phyloP scores from a whole-genome alignment of 2,888 invertebrate species.

The Drosophila prostipennis region DNA sequence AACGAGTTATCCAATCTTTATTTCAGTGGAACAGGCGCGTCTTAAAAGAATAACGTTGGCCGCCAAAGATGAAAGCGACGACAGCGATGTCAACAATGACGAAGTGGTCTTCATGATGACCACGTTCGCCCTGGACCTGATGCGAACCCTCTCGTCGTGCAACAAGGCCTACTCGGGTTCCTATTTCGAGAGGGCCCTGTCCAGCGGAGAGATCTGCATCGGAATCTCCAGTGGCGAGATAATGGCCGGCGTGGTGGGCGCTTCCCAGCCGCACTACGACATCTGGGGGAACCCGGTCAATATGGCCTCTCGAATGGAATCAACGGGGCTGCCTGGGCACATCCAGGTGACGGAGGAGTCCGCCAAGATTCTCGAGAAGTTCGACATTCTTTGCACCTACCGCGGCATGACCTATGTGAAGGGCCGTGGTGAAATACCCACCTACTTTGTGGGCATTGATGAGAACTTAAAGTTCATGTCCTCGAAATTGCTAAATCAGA shows the following conservation, averaged over 20 bases:
- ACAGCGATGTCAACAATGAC: constrained; percentile 52
- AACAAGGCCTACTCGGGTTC: constrained; percentile 83
- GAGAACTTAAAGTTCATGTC: constrained; percentile 84
- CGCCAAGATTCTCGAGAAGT: constrained; percentile 87
- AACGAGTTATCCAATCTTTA: no score
- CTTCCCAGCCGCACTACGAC: constrained; percentile 96
- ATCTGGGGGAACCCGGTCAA: constrained; percentile 99
- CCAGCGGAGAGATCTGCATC: constrained; percentile 76
- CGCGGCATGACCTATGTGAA: constrained; percentile 90
- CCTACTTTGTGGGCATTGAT: constrained; percentile 89
- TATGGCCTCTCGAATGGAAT: constrained; percentile 98
- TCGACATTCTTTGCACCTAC: constrained; percentile 88
- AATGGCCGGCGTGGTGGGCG: constrained; percentile 97
- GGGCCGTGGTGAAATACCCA: constrained; percentile 88
- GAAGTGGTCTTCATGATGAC: constrained; percentile 87
- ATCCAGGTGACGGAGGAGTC: constrained; percentile 92
- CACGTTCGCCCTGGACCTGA: constrained; percentile 85
- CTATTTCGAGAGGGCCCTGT: constrained; percentile 78
- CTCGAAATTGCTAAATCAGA: no score
- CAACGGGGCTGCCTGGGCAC: constrained; percentile 91
- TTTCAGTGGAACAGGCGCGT: neutral
- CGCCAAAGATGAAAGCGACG: no score
- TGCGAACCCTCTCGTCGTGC: constrained; percentile 86
- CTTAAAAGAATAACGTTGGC: no score
- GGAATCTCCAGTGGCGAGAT: constrained; percentile 96